These are phyloP conservation scores for Bufotes viridis DNA, from an alignment of 2,797 vertebrate genomes.

Conservation along the genomic window DNA sequence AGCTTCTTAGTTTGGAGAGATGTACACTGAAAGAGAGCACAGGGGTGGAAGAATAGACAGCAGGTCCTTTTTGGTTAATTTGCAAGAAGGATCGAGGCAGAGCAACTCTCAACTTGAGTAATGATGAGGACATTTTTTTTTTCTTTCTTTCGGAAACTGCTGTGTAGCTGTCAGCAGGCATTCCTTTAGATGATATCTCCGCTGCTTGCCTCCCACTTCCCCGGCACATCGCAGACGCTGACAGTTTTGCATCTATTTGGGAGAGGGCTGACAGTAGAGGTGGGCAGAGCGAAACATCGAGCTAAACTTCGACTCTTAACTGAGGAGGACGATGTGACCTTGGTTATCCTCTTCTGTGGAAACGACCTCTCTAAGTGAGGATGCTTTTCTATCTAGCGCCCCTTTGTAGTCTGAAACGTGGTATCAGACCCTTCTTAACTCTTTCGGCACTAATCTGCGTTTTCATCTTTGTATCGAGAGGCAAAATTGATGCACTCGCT, in stretches of 20 bases:
- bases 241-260: conserved; percentile 43
- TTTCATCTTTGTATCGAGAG: neutral
- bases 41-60: conserved; percentile 61
- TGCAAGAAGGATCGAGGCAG: conserved; percentile 66
- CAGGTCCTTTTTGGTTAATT: conserved; percentile 66
- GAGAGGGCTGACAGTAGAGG: conserved; percentile 25
- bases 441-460: neutral
- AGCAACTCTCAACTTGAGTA: conserved; percentile 66
- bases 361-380: conserved; percentile 20
- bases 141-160: conserved; percentile 65
- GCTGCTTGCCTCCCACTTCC: conserved; percentile 62
- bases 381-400: neutral
- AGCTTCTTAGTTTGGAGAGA: conserved; percentile 22
- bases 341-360: conserved; percentile 72
- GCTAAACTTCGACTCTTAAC: conserved; percentile 25
- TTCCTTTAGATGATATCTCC: conserved; percentile 70
- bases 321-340: conserved; percentile 73
- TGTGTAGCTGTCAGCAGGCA: conserved; percentile 64
- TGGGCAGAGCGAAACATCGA: conserved; percentile 4
- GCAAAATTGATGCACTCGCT: neutral
- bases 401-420: neutral
- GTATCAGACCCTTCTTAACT: neutral
- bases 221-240: conserved; percentile 28
- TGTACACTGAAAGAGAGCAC: conserved; percentile 50
- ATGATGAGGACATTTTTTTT: conserved; percentile 64